Evolutionary conservation across 1,140 invertebrate species (phyloP), one percentile per base, ranked within the genome.

Genomic region (Caerostris extrusa): DNA sequence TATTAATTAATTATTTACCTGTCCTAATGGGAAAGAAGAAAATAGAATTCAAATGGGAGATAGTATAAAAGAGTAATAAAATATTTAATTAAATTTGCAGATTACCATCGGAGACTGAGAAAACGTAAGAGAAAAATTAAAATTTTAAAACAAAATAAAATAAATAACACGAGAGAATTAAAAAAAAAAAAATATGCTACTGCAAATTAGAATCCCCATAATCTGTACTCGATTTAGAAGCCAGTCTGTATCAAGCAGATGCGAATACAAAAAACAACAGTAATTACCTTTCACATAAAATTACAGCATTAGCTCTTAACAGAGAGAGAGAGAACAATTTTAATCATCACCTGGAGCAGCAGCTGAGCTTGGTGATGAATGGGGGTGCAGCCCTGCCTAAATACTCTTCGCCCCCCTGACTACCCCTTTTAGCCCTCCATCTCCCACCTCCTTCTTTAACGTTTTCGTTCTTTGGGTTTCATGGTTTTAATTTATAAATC

Each of bases 401-500:
- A 82, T 82, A 56, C 53, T 82, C 34, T 50, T 7, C 58, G 0
- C 6, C 10, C 58, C 58, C 58, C 10, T n/a, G 17, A 64, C 61
- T 64, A 10, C 61, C 17, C 61, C 61, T 14, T 5, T 60, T 1
- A 14, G 8, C 0, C 14, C 61, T 64, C 61, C 61, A 10, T 10
- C 2, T 2, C 10, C 12, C 61, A 14, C 4, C 12, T 17, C 61
- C 61, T 57, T 14, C 82, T 56, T 8, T 17, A 10, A 58, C 7
- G 55, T 7, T 57, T 34, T 19, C 57, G 57, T 85, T n/a, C 82
- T 56, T 58, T 85, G 10, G 57, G 5, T 85, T n/a, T 88, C 61
- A 61, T 67, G 61, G 67, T 88, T 88, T 88, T 60, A 88, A 88
- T 88, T 88, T 88, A 61, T 88, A 87, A 88, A 88, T 88, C 86